Evolutionary conservation across 2,797 vertebrate species (phyloP).

Genomic region (Pseudocheirus occidentalis): DNA sequence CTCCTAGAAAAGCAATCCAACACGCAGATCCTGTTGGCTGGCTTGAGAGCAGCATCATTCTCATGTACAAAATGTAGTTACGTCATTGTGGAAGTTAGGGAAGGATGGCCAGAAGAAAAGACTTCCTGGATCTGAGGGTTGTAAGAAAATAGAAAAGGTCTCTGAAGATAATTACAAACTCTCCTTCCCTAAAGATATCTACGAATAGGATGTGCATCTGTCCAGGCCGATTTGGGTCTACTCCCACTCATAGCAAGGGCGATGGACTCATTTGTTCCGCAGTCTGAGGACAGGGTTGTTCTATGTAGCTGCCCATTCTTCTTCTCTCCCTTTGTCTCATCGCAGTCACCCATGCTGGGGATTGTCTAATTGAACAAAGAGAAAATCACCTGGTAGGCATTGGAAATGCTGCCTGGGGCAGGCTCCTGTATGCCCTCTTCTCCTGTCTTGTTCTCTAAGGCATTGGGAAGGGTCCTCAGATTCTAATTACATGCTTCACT

Average conservation of each 20-base stretch:
- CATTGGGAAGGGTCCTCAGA: neutral
- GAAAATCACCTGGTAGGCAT: constrained; percentile 33
- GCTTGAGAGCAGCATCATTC: rapidly evolving
- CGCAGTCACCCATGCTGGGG: neutral
- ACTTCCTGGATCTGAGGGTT: neutral
- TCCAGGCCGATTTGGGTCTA: neutral
- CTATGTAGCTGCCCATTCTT: neutral
- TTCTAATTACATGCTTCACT: neutral
- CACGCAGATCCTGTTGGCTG: rapidly evolving
- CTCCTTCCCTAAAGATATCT: neutral
- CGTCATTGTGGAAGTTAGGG: neutral
- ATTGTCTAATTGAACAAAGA: constrained; percentile 29
- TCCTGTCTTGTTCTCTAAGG: neutral
- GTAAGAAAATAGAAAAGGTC: neutral
- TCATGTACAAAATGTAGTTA: neutral
- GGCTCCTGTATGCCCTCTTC: neutral
- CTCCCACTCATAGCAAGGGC: neutral
- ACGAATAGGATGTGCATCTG: neutral
- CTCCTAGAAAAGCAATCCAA: neutral
- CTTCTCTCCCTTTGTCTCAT: neutral
- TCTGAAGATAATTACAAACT: neutral
- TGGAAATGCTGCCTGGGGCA: neutral
- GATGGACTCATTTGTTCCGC: neutral
- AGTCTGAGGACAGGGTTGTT: neutral
- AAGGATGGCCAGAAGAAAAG: neutral